These are phyloP conservation scores for Drosophila atripex DNA, from an alignment of 2,888 invertebrate species.

Conservation along the genomic window DNA sequence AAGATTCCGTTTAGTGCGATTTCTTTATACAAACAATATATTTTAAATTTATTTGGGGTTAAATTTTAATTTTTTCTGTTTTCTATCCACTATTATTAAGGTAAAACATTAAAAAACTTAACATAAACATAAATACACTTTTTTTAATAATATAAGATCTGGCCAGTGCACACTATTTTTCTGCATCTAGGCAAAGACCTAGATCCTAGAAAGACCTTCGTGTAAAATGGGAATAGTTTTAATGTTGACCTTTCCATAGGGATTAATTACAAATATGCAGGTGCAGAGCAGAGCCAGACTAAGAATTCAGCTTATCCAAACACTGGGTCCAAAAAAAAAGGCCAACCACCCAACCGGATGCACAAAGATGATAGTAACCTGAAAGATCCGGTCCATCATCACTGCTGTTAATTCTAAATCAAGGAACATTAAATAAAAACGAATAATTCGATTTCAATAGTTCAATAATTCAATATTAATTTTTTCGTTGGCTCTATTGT, in stretches of 20 bases:
- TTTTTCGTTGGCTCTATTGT: constrained; percentile 77
- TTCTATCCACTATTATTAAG: not conserved
- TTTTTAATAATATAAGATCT: too few relatives aligned
- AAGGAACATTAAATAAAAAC: not conserved
- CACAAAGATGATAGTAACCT: constrained; percentile 66
- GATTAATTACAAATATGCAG: constrained; percentile 66
- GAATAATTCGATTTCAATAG: too few relatives aligned
- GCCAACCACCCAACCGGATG: constrained; percentile 76
- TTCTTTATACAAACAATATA: not conserved
- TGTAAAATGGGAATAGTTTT: constrained; percentile 52
- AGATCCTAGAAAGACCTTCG: too few relatives aligned
- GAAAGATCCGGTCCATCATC: constrained; percentile 9
- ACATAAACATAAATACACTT: too few relatives aligned
- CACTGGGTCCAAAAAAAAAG: constrained; percentile 63
- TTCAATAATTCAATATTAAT: too few relatives aligned
- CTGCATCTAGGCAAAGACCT: too few relatives aligned
- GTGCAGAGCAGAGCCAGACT: constrained; percentile 55
- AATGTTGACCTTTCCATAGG: constrained; percentile 51
- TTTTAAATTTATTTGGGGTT: not conserved
- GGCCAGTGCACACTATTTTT: too few relatives aligned
- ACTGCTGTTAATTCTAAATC: not conserved
- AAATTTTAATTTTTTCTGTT: not conserved
- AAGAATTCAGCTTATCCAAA: constrained; percentile 68
- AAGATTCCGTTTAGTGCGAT: not conserved
- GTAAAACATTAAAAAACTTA: not conserved